These are phyloP conservation scores for Eufriesea mexicana DNA, from an alignment of 1,140 invertebrate species.

Conservation along the genomic window DNA sequence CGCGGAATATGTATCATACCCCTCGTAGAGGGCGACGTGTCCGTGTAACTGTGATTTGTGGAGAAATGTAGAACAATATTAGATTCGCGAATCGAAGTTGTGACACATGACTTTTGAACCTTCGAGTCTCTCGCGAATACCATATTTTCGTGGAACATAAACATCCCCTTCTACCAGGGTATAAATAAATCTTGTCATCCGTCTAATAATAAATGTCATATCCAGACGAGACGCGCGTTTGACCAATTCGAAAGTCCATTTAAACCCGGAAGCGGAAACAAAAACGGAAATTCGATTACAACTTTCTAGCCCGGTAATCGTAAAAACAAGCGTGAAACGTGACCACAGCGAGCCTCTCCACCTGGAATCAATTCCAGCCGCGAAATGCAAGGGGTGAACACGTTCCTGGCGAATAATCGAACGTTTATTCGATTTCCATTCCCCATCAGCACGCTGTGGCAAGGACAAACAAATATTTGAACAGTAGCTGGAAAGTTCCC, in stretches of 20 bases:
- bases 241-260: no score
- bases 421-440: constrained; percentile 4
- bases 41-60: not conserved
- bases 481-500: not conserved
- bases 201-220: no score
- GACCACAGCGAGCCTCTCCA: not conserved
- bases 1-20: not conserved
- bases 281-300: no score
- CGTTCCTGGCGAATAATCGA: not conserved
- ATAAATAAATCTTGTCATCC: no score
- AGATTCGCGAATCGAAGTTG: not conserved
- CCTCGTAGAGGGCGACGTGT: not conserved
- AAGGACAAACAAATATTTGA: constrained; percentile 42
- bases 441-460: not conserved
- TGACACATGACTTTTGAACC: no score
- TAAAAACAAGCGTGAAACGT: not conserved
- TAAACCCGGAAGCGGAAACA: no score
- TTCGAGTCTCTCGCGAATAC: no score
- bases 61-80: not conserved
- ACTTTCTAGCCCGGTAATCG: not conserved
- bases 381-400: not conserved
- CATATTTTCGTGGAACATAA: no score
- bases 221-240: no score
- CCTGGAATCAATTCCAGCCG: not conserved
- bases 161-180: no score